These are phyloP conservation scores for Eupithecia subfuscata DNA, from an alignment of 2,888 invertebrate species.

Conservation along the genomic window DNA sequence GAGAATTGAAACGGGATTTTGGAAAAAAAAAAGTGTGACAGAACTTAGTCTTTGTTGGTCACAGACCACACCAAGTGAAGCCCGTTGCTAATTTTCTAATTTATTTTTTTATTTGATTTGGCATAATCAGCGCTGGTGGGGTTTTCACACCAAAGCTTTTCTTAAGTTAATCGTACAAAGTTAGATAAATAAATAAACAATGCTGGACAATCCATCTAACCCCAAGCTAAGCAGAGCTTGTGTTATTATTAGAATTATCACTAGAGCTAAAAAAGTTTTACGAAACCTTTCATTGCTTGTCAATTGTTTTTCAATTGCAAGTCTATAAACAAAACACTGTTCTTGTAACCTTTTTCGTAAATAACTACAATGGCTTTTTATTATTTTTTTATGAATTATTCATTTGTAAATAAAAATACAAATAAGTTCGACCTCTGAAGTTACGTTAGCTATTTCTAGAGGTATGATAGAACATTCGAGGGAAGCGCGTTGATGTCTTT, in stretches of 20 bases:
- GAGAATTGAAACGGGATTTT: conserved; percentile 58
- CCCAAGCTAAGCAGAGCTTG: too few species aligned
- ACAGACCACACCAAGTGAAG: conserved; percentile 75
- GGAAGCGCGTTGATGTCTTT: conserved; percentile 48
- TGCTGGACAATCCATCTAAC: too few species aligned
- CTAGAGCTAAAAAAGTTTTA: background rate
- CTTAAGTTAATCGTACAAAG: background rate
- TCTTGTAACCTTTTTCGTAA: background rate
- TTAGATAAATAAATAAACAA: background rate
- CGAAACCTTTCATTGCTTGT: background rate
- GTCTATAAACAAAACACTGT: background rate
- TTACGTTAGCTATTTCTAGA: background rate
- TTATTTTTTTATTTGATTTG: conserved; percentile 44
- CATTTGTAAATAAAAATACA: background rate
- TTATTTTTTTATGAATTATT: background rate
- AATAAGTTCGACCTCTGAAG: background rate
- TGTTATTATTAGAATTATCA: background rate
- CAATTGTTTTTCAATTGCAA: background rate
- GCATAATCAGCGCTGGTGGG: background rate
- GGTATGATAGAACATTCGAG: background rate
- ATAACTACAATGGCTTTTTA: too few species aligned
- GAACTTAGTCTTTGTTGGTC: conserved; percentile 60
- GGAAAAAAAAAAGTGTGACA: conserved; percentile 52
- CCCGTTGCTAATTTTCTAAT: conserved; percentile 79
- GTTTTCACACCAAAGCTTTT: background rate